Conservation (phyloP, 1,140 invertebrate genomes). For the Euwallacea fornicatus region DNA sequence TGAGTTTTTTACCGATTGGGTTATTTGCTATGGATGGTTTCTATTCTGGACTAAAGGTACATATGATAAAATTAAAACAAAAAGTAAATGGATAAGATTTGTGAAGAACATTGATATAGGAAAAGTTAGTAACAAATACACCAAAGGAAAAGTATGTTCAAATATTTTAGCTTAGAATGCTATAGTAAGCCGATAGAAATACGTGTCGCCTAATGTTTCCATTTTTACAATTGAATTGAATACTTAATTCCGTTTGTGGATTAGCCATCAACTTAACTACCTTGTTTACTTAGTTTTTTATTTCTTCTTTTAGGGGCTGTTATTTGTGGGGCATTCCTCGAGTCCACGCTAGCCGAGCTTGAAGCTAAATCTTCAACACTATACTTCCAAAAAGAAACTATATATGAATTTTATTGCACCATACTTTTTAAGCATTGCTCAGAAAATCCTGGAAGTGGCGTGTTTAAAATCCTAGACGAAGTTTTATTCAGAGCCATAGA, state of each 20-base stretch:
- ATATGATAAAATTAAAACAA: too few species aligned
- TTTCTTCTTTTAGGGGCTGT: slow-evolving; percentile 19
- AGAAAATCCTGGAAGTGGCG: slow-evolving; percentile 38
- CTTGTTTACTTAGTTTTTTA: not conserved
- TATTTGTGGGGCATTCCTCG: slow-evolving; percentile 50
- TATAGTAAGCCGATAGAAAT: not conserved
- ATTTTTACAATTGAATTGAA: not conserved
- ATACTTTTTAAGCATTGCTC: slow-evolving; percentile 55
- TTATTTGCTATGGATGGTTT: slow-evolving; percentile 61
- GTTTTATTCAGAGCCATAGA: slow-evolving; percentile 52
- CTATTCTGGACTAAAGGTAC: slow-evolving; percentile 52
- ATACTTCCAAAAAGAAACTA: slow-evolving; percentile 52
- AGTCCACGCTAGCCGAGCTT: slow-evolving; percentile 46
- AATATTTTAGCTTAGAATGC: not conserved
- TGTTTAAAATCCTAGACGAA: slow-evolving; percentile 46
- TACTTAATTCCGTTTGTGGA: too few species aligned
- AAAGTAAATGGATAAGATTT: too few species aligned
- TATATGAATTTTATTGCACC: slow-evolving; percentile 55
- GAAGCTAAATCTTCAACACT: slow-evolving; percentile 35
- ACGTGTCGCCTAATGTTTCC: not conserved
- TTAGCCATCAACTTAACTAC: not conserved
- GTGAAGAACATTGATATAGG: too few species aligned
- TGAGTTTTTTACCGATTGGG: slow-evolving; percentile 57
- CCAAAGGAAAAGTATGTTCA: too few species aligned
- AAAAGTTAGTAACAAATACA: too few species aligned